Evolutionary conservation across 2,888 invertebrate genomes (phyloP).

Genomic region (Lasioglossum oenotherae): DNA sequence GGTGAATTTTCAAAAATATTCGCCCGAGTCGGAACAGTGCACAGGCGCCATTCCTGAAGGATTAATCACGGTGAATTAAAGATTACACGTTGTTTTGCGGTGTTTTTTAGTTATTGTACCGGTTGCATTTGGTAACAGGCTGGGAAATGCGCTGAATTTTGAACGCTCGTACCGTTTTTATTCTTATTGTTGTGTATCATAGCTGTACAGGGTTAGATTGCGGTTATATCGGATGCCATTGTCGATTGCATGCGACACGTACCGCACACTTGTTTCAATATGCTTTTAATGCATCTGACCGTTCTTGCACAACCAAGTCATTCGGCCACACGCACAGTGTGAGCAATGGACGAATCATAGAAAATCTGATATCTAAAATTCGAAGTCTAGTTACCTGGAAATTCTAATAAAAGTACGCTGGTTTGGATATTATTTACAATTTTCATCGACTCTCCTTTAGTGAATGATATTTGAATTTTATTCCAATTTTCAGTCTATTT

Average conservation of each 20-base stretch:
- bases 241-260: neutral
- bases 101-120: neutral
- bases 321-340: neutral
- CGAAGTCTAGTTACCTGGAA: neutral
- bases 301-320: neutral
- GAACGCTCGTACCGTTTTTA: neutral
- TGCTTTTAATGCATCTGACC: neutral
- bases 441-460: neutral
- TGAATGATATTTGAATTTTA: neutral
- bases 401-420: neutral
- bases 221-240: neutral
- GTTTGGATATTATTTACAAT: neutral
- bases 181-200: neutral
- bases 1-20: neutral
- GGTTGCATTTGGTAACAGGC: neutral
- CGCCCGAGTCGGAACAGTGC: neutral
- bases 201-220: too few relatives aligned
- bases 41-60: neutral
- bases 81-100: neutral
- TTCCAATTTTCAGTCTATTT: neutral
- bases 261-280: neutral
- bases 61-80: neutral
- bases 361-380: neutral
- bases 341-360: neutral
- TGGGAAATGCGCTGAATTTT: neutral